phyloP scores from a whole-genome alignment of 2,113 vertebrate genomes.

The Paramormyrops kingsleyae region DNA sequence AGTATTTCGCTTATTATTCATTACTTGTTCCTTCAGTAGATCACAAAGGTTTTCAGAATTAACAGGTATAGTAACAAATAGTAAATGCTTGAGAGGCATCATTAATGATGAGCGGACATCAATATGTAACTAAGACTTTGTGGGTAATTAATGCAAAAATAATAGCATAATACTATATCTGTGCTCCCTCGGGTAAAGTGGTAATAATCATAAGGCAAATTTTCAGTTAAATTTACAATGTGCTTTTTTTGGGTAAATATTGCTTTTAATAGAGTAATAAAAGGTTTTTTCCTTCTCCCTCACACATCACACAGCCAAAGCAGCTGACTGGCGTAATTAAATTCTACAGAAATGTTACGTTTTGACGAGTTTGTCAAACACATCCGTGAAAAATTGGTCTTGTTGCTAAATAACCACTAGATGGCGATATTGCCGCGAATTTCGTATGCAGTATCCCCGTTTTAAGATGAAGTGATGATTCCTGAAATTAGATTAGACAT shows the following conservation, averaged over 20 bases:
- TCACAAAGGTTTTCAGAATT: neutral
- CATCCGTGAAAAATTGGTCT: neutral
- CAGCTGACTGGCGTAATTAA: neutral
- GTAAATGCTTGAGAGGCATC: neutral
- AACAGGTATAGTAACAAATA: neutral
- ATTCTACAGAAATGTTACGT: neutral
- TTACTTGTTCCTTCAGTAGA: neutral
- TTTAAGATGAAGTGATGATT: neutral
- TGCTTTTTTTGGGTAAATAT: neutral
- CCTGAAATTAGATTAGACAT: neutral
- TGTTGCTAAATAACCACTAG: neutral
- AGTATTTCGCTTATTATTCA: neutral
- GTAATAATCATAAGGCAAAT: neutral
- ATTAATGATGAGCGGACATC: neutral
- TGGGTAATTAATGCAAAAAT: neutral
- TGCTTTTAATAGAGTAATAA: neutral
- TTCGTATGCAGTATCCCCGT: neutral
- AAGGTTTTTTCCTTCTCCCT: neutral
- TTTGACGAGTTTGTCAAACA: neutral
- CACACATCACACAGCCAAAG: neutral
- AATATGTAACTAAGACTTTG: neutral
- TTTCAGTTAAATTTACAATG: neutral
- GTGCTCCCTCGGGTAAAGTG: neutral
- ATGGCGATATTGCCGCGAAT: neutral
- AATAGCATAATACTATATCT: neutral